These are phyloP conservation scores for Eulemur mongoz DNA, from an alignment of 2,797 vertebrate species.

Conservation along the genomic window DNA sequence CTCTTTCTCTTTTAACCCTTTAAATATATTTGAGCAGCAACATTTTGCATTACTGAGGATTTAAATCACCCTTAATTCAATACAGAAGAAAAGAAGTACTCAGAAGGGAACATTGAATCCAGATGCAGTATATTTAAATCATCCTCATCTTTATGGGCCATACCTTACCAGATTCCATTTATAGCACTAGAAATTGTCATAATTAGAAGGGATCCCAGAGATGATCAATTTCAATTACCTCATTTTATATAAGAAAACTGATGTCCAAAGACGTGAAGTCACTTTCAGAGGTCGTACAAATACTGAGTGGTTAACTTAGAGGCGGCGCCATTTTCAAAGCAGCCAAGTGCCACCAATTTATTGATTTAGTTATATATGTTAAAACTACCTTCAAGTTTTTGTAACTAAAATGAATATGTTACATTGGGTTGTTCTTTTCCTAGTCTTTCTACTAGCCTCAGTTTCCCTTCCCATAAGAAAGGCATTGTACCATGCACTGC, in stretches of 20 bases:
- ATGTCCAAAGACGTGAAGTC: not conserved
- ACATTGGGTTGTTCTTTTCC: not conserved
- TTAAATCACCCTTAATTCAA: slow-evolving; percentile 13
- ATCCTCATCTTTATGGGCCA: not conserved
- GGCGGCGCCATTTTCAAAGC: not conserved
- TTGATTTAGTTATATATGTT: not conserved
- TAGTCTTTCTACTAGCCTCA: not conserved
- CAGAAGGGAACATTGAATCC: not conserved
- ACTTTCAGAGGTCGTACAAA: not conserved
- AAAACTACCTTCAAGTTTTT: not conserved
- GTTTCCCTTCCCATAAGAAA: not conserved
- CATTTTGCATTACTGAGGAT: not conserved
- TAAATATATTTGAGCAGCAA: not conserved
- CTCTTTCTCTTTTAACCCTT: not conserved
- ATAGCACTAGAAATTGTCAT: not conserved
- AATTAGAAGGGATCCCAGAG: not conserved
- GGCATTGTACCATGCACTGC: not conserved
- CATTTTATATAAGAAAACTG: not conserved
- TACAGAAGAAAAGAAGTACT: not conserved
- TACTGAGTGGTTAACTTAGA: not conserved
- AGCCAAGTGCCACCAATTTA: not conserved
- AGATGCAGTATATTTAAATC: not conserved
- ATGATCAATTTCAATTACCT: not conserved
- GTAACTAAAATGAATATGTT: not conserved
- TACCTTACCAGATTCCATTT: not conserved